Percentiles rank a stretch among this genome's conserved stretches.
phyloP scores from a whole-genome alignment of 2,888 invertebrate species.

The Sinelater perroti region DNA sequence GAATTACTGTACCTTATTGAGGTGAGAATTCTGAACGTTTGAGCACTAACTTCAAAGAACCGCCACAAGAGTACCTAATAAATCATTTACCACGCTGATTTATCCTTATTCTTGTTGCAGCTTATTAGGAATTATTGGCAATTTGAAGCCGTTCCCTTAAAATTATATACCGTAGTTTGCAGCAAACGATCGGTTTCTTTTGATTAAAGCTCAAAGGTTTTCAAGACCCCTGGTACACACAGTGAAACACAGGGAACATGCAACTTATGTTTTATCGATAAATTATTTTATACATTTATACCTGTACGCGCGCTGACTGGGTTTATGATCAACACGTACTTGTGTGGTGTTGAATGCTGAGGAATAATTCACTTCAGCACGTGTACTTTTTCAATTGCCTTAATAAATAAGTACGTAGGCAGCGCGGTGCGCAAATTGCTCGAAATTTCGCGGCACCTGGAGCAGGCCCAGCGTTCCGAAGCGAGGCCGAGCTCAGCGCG shows the following conservation, averaged over 20 bases:
- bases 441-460: too few relatives aligned
- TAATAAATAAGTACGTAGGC: conserved; percentile 27
- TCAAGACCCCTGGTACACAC: conserved; percentile 14
- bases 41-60: background rate
- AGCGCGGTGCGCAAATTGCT: conserved; percentile 1
- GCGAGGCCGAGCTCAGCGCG: too few relatives aligned
- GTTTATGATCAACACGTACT: conserved; percentile 37
- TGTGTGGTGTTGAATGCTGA: conserved; percentile 34
- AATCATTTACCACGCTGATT: too few relatives aligned
- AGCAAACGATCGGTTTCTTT: background rate
- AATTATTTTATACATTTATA: conserved; percentile 40
- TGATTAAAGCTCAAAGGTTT: conserved; percentile 10
- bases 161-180: too few relatives aligned
- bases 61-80: too few relatives aligned
- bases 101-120: too few relatives aligned
- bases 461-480: too few relatives aligned
- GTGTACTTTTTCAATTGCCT: conserved; percentile 25
- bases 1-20: conserved; percentile 17
- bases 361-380: conserved; percentile 36
- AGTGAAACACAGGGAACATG: conserved; percentile 32
- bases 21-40: conserved; percentile 8
- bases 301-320: conserved; percentile 23
- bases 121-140: too few relatives aligned
- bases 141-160: too few relatives aligned
- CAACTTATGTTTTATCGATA: conserved; percentile 39